Conservation (phyloP, 2,797 vertebrate species). For the Falco cherrug region DNA sequence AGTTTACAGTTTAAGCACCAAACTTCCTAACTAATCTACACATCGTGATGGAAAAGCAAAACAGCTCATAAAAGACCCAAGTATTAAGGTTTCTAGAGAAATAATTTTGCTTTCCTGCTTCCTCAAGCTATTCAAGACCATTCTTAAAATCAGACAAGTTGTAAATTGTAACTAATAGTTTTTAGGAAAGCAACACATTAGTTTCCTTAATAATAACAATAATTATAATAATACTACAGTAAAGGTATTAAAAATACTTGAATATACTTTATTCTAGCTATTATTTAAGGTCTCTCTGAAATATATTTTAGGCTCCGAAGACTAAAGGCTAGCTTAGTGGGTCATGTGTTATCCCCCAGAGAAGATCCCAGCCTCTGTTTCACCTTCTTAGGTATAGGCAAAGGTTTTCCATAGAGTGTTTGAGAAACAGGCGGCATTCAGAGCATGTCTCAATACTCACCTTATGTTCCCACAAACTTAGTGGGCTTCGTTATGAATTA, state of each 20-base stretch:
- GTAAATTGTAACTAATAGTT: background rate
- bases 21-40: background rate
- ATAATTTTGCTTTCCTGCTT: background rate
- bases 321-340: background rate
- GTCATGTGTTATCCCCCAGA: background rate
- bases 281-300: background rate
- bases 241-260: background rate
- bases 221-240: background rate
- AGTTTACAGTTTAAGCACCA: background rate
- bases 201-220: background rate
- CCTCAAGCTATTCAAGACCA: background rate
- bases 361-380: background rate
- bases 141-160: background rate
- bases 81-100: background rate
- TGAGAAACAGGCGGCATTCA: background rate
- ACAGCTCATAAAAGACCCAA: background rate
- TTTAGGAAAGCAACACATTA: background rate
- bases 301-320: background rate
- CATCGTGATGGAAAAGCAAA: background rate
- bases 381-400: background rate
- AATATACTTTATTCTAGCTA: background rate
- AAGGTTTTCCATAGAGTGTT: background rate
- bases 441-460: background rate
- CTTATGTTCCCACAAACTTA: background rate
- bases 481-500: background rate